A percentile compares a stretch with the other conserved stretches of the same genome.
Evolutionary conservation across 2,888 invertebrate genomes (phyloP).

Genomic region (Sicus ferrugineus): DNA sequence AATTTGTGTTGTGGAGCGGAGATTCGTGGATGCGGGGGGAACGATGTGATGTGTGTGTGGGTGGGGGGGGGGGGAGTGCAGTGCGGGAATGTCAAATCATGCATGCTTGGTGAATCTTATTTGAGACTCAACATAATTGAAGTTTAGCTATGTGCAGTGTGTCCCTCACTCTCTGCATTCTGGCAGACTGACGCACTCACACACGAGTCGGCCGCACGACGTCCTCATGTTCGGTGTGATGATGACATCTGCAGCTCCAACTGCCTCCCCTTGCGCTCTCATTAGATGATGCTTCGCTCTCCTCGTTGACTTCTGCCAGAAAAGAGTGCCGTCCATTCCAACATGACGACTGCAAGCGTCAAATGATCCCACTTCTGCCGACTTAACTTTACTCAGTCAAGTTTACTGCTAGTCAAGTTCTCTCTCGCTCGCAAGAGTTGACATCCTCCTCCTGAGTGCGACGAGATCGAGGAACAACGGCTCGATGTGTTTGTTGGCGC

Average conservation of each 20-base stretch:
- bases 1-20: no score
- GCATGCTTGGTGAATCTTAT: conserved; percentile 21
- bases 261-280: not conserved
- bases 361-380: not conserved
- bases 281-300: not conserved
- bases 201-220: no score
- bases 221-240: no score
- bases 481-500: not conserved
- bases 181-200: no score
- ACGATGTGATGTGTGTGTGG: not conserved
- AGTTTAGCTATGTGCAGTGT: no score
- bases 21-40: not conserved
- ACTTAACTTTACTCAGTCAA: not conserved
- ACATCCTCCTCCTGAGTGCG: not conserved
- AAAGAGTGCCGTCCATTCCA: not conserved
- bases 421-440: not conserved
- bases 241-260: no score
- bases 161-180: no score
- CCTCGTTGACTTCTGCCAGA: not conserved
- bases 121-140: conserved; percentile 31
- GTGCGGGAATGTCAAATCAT: not conserved
- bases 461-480: no score
- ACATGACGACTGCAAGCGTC: not conserved
- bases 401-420: not conserved
- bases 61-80: not conserved